phyloP scores from a whole-genome alignment of 1,140 invertebrate species.

The Coboldia fuscipes region DNA sequence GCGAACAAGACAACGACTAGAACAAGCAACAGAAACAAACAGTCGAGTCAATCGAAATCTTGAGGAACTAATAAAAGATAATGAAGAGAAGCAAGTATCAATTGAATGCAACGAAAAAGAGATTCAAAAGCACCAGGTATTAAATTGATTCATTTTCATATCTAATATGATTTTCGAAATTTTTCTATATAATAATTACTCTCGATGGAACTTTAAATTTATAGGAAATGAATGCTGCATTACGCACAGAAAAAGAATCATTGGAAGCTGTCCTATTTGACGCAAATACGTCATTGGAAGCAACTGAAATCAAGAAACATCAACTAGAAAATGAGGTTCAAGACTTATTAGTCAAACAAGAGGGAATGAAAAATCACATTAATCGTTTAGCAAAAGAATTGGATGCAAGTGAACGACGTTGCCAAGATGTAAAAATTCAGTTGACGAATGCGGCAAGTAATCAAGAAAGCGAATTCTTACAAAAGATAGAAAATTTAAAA shows the following conservation, averaged over 20 bases:
- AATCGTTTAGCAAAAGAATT: conserved; percentile 47
- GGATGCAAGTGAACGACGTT: conserved; percentile 47
- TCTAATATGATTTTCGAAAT: not conserved
- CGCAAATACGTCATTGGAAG: conserved; percentile 53
- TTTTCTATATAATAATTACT: not conserved
- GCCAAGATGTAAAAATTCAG: conserved; percentile 46
- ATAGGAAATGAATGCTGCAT: conserved; percentile 48
- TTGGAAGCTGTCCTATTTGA: conserved; percentile 62
- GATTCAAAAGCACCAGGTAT: conserved; percentile 33
- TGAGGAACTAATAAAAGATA: conserved; percentile 60
- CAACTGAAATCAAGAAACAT: conserved; percentile 39
- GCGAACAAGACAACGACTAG: conserved; percentile 44
- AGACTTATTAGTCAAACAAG: conserved; percentile 50
- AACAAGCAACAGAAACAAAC: conserved; percentile 58
- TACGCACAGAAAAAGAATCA: conserved; percentile 58
- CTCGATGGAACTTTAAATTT: conserved; percentile 6
- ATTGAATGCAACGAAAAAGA: conserved; percentile 60
- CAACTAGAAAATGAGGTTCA: conserved; percentile 56
- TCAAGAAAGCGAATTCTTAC: conserved; percentile 55
- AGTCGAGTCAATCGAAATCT: conserved; percentile 49
- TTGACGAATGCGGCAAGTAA: conserved; percentile 44
- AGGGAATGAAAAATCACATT: conserved; percentile 45
- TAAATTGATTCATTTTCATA: not conserved
- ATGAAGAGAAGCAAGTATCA: conserved; percentile 58
- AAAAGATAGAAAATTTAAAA: conserved; percentile 45